A percentile compares a stretch with the other conserved stretches of the same genome.
These are phyloP conservation scores for Holothuria scabra DNA, from an alignment of 53 echinoderm and acorn worm species.

Conservation along the genomic window DNA sequence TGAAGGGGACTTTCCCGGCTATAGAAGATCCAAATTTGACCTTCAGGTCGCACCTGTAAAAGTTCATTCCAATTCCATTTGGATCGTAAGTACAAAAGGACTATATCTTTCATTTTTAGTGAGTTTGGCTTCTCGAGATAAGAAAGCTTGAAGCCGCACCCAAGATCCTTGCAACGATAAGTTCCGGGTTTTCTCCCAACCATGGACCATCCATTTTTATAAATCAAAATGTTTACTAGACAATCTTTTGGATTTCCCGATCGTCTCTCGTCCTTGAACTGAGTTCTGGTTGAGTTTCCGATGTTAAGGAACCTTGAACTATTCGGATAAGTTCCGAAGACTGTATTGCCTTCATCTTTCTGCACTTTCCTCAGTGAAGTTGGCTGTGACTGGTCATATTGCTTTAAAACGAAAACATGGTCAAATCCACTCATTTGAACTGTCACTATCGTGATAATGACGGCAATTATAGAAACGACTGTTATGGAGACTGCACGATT, in stretches of 20 bases:
- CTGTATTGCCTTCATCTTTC: too few species aligned
- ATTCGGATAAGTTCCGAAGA: too few species aligned
- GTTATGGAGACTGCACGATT: not conserved
- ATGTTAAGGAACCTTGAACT: too few species aligned
- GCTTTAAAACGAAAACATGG: too few species aligned
- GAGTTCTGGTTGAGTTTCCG: too few species aligned
- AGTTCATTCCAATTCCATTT: conserved; percentile 35
- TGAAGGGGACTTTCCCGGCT: conserved; percentile 34
- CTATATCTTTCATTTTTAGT: not conserved
- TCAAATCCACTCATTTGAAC: not conserved
- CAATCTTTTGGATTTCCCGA: not conserved
- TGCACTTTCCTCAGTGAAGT: too few species aligned
- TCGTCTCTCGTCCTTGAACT: too few species aligned
- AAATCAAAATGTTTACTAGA: conserved; percentile 22
- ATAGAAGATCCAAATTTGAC: conserved; percentile 45
- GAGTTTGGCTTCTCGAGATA: conserved; percentile 7
- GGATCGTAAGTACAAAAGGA: conserved; percentile 13
- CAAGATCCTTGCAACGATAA: not conserved
- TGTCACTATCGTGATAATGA: not conserved
- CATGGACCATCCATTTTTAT: conserved; percentile 2
- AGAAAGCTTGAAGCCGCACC: conserved; percentile 3
- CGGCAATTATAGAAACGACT: not conserved
- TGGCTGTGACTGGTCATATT: too few species aligned
- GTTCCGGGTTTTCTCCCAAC: conserved; percentile 17
- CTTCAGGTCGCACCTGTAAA: conserved; percentile 15